Conservation (phyloP, 2,113 vertebrate genomes). For the Promerops cafer region DNA sequence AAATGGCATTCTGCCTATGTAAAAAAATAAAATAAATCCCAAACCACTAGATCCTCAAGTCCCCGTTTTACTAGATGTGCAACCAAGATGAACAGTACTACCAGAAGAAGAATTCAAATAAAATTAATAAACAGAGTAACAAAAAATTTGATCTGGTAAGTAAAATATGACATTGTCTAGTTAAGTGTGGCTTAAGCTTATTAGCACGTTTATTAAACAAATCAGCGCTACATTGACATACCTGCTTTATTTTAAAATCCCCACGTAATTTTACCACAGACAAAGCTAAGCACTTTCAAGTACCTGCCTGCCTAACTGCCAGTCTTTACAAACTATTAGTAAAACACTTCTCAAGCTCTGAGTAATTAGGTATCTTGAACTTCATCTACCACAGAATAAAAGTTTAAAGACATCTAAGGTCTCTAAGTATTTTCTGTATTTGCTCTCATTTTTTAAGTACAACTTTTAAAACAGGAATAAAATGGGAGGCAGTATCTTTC, state of each 20-base stretch:
- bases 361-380: background rate
- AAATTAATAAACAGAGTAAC: background rate
- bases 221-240: background rate
- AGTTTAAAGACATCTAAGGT: background rate
- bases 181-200: background rate
- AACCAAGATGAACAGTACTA: background rate
- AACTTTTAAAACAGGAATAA: background rate
- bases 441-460: background rate
- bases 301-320: background rate
- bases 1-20: background rate
- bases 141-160: background rate
- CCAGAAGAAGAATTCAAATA: background rate
- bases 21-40: background rate
- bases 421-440: background rate
- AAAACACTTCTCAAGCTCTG: background rate
- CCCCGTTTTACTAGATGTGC: background rate
- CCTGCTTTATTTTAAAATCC: background rate
- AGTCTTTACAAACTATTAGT: background rate
- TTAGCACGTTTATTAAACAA: background rate
- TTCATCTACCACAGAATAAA: background rate
- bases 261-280: background rate
- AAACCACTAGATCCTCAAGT: background rate
- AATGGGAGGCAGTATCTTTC: background rate
- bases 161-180: background rate
- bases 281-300: background rate